Base-by-base conservation (phyloP, 2,113 vertebrate species). In the Lepus americanus region DNA sequence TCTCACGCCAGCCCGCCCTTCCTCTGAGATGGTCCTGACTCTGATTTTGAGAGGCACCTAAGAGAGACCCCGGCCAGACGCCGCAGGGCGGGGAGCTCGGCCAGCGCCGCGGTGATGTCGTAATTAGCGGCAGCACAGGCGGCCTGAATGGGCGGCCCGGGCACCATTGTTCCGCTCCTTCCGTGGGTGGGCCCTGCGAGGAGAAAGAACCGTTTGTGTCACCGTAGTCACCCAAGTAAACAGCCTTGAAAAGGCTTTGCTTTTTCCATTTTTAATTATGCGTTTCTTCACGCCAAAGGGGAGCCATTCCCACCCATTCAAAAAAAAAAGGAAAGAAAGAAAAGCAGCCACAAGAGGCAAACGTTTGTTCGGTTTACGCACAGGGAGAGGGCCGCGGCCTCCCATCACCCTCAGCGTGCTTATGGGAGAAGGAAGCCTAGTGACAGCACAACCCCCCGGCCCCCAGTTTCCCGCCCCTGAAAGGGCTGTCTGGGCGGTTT, bases 171-270 rank as follows among this genome's bases (percentile, higher is more conserved):
- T 99, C 98, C 97, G 97, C 97, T 98, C 98, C 97, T 98, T 98
- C 99, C 98, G 99, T 99, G 99, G 99, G 99, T 99, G 99, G 99
- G 98, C 99, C 98, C 97, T 89, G 92, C 49, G 73, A 98, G 97
- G 98, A 99, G 98, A 99, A 98, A 98, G 98, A 98, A 98, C 98
- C 99, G 98, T 99, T 99, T 99, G 99, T 99, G 99, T 99, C 98
- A 98, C 98, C 97, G 96, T 97, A 97, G 95, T 98, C 98, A 98
- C 98, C 78, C 98, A 98, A 99, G 99, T 99, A 99, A 99, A 99
- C 99, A 99, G 98, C 97, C 97, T 98, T 98, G 98, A 98, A 98
- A 98, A 98, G 98, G 98, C 98, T 97, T 98, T 97, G 95, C 94
- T 81, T 81, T 76, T 87, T 97, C 95, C 96, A n/a, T 96, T 98